These are phyloP conservation scores for Formicarius rufipectus DNA, from an alignment of 2,113 vertebrate species.

Conservation along the genomic window DNA sequence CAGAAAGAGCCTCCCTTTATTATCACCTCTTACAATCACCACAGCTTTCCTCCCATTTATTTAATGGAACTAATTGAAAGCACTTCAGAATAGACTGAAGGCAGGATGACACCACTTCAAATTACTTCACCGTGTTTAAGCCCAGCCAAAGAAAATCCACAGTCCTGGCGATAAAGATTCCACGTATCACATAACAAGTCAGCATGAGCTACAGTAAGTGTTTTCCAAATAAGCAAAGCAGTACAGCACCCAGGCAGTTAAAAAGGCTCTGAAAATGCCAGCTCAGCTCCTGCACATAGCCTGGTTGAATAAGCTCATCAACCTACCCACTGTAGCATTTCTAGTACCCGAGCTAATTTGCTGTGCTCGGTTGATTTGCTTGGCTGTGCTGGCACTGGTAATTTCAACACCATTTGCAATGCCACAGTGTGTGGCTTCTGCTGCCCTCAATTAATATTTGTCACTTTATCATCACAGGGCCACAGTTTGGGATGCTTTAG, in stretches of 20 bases:
- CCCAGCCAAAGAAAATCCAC: not conserved
- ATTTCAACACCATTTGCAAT: not conserved
- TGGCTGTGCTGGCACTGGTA: not conserved
- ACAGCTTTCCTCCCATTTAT: not conserved
- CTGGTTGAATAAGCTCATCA: constrained; percentile 20
- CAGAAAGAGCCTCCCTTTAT: not conserved
- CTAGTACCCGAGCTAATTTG: constrained; percentile 15
- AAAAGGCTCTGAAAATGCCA: not conserved
- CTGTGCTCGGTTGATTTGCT: not conserved
- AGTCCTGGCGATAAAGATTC: not conserved
- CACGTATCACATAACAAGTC: rapidly evolving
- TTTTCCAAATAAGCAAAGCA: not conserved
- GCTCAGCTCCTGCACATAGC: constrained; percentile 8
- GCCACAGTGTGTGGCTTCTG: not conserved
- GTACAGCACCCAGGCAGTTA: not conserved
- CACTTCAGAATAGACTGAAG: not conserved
- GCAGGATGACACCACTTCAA: not conserved
- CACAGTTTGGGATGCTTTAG: not conserved
- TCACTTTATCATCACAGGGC: not conserved
- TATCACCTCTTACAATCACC: rapidly evolving
- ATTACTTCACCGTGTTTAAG: not conserved
- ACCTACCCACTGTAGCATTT: not conserved
- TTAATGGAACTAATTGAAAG: not conserved
- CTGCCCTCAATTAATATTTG: not conserved
- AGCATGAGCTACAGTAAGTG: not conserved